Percentiles rank a stretch among this genome's conserved stretches.
phyloP scores from a whole-genome alignment of 2,888 invertebrate species.

The Tribolium freemani region DNA sequence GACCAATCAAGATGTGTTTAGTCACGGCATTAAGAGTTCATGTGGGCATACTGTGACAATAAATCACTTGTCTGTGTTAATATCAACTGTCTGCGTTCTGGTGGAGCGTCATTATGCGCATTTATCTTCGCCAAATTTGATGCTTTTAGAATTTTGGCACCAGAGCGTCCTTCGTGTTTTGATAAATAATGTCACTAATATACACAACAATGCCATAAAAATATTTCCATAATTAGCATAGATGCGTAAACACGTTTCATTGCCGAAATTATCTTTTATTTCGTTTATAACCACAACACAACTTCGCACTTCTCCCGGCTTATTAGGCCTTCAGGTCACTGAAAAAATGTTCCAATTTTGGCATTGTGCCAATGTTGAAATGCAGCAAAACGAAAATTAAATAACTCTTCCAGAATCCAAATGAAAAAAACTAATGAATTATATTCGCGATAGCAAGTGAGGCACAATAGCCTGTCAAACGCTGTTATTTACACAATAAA shows the following conservation, averaged over 20 bases:
- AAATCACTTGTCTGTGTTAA: background rate
- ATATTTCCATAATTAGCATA: slow-evolving; percentile 19
- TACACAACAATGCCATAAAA: slow-evolving; percentile 3
- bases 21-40: too few species aligned
- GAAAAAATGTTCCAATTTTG: slow-evolving; percentile 9
- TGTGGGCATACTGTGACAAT: too few species aligned
- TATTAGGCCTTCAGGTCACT: background rate
- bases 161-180: background rate
- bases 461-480: slow-evolving; percentile 39
- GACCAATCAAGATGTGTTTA: too few species aligned
- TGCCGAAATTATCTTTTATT: slow-evolving; percentile 9
- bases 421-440: slow-evolving; percentile 38
- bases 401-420: slow-evolving; percentile 36
- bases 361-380: slow-evolving; percentile 19
- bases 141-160: background rate
- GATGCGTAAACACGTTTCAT: slow-evolving; percentile 12
- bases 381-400: slow-evolving; percentile 40
- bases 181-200: background rate
- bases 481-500: slow-evolving; percentile 38
- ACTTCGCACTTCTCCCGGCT: slow-evolving; percentile 3
- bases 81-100: background rate
- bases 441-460: slow-evolving; percentile 31
- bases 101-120: background rate
- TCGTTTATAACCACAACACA: background rate
- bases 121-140: background rate